Base-by-base conservation (phyloP, 2,113 vertebrate species). In the Tiliqua scincoides region DNA sequence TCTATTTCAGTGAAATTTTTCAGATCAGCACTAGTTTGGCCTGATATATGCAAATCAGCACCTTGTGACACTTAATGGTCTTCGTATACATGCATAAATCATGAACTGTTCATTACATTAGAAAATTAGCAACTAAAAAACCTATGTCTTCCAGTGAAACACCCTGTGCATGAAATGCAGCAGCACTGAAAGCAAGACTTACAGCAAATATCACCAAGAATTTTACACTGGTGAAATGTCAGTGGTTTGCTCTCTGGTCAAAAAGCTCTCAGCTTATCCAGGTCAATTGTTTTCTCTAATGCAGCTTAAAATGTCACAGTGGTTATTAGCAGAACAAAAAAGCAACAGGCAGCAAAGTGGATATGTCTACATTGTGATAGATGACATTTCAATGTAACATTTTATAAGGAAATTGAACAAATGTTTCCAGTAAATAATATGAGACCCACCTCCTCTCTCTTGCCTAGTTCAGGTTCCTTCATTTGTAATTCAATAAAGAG, bases 281-380 rank as follows among this genome's bases (percentile, higher is more conserved):
- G 82, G 89, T 89, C 59, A 93, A 81, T 68, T 90, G 79, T 82
- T 92, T 93, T 90, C 25, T 14, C 14, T 79, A 84, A 93, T 92
- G 93, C 89, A 83, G 89, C 83, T 68, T 93, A 88, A 95, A 96
- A 94, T 93, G 85, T 78, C 89, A 94, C 85, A 91, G 52, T 57
- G 70, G 35, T 87, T 93, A 81, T 93, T 84, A 87, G 65, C 43
- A 92, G 86, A 91, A 82, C 74, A 87, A n/a, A 82, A 70, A 81
- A n/a, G 18, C 35, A 74, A 84, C 52, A 48, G 25, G 27, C 82
- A 84, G 35, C 30, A 63, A 43, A 75, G 61, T 2, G 6, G 61
- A 79, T 23, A 27, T 65, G 82, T 79, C 1, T 81, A 30, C 84
- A 90, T 2, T 35, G 73, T 65, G 11, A 43, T 77, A 78, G 54